Evolutionary conservation across 1,140 invertebrate genomes (phyloP).

Genomic region (Zaprionus taronus): DNA sequence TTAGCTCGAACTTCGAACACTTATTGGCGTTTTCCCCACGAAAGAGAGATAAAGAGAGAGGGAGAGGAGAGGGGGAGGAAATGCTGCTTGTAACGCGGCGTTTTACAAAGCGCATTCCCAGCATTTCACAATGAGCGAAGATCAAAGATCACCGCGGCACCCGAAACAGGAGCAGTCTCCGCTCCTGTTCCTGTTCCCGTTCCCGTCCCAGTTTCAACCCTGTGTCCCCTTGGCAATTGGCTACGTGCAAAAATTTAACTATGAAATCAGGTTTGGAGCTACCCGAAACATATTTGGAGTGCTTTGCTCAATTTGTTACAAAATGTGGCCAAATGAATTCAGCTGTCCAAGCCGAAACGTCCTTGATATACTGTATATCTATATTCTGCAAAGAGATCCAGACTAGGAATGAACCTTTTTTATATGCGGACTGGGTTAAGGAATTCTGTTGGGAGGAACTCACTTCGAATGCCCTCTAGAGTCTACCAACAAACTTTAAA

Average conservation of each 20-base stretch:
- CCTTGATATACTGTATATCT: slow-evolving; percentile 39
- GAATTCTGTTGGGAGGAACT: not conserved
- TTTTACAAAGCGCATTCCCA: slow-evolving; percentile 78
- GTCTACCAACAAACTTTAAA: no score
- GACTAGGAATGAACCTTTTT: not conserved
- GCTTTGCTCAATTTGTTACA: slow-evolving; percentile 60
- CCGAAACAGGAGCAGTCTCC: slow-evolving; percentile 61
- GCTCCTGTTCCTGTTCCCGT: not conserved
- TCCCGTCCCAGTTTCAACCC: slow-evolving; percentile 36
- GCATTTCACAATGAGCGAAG: slow-evolving; percentile 62
- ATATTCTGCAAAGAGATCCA: not conserved
- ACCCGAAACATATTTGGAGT: slow-evolving; percentile 49
- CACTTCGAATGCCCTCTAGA: no score
- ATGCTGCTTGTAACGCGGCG: slow-evolving; percentile 66
- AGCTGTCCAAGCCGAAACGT: slow-evolving; percentile 20
- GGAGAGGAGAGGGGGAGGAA: slow-evolving; percentile 23
- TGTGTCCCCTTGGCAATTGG: slow-evolving; percentile 55
- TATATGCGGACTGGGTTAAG: not conserved
- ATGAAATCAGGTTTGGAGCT: slow-evolving; percentile 71
- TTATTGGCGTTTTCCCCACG: slow-evolving; percentile 72
- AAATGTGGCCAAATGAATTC: slow-evolving; percentile 39
- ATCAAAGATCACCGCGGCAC: slow-evolving; percentile 80
- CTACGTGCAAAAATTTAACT: slow-evolving; percentile 72
- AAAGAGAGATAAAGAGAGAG: no score
- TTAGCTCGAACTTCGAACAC: slow-evolving; percentile 80